phyloP scores from a whole-genome alignment of 2,113 vertebrate species.

The Euleptes europaea region DNA sequence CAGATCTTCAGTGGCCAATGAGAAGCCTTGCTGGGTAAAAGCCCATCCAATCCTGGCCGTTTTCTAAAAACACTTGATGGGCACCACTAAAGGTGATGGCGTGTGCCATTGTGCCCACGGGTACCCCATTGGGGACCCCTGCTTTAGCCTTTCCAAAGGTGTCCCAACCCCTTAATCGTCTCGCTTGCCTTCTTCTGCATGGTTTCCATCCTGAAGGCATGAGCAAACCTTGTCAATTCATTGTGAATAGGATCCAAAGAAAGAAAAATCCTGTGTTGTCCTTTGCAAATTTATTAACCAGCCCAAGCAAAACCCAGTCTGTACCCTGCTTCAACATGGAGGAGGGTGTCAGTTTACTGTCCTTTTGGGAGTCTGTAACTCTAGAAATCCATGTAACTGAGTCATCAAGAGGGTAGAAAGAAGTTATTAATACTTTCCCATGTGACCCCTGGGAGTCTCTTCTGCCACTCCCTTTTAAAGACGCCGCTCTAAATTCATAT shows the following conservation, averaged over 20 bases:
- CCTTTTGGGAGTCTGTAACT: constrained; percentile 32
- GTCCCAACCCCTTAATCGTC: no score
- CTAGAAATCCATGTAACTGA: constrained; percentile 45
- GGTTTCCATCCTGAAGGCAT: background rate
- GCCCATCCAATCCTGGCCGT: no score
- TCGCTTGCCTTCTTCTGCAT: no score
- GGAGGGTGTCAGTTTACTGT: background rate
- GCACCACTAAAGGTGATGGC: no score
- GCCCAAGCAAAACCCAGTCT: constrained; percentile 9
- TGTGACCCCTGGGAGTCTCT: constrained; percentile 45
- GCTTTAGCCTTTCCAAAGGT: no score
- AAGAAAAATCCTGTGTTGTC: background rate
- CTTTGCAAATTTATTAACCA: background rate
- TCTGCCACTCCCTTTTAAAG: constrained; percentile 43
- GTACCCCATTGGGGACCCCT: no score
- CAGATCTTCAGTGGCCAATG: no score
- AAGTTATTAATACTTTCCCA: constrained; percentile 34
- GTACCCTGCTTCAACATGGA: constrained; percentile 13
- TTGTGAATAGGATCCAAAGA: background rate
- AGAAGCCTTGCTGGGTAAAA: no score
- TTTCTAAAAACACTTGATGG: no score
- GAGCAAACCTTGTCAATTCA: background rate
- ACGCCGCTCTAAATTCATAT: constrained; percentile 24
- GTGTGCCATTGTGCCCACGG: no score
- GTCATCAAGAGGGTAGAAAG: constrained; percentile 33